Evolutionary conservation across 2,888 invertebrate species (phyloP), one percentile per base, ranked within the genome.

Genomic region (Lathronympha strigana): DNA sequence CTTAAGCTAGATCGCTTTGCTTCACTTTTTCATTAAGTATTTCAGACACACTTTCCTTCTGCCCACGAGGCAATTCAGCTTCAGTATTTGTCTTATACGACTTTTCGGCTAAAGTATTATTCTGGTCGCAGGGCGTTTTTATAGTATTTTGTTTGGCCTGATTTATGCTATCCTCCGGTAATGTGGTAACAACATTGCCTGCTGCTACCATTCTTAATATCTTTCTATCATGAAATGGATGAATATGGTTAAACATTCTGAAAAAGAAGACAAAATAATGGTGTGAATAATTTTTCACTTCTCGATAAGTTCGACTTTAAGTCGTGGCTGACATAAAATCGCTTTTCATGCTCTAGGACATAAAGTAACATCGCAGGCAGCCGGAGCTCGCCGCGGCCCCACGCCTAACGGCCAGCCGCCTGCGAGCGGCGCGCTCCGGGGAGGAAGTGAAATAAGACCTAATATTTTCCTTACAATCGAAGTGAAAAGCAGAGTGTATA

Each of bases 221-320:
- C 19, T 43, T 43, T 13, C 21, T 21, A 11, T 43, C 43, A 21
- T 43, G 43, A 5, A 15, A 43, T 21, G 43, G 11, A 21, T 43
- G 43, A 21, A 21, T 43, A 11, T 43, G 43, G 43, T 43, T 43
- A n/a, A 21, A 43, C 43, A 43, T 43, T 43, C 43, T 43, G 43
- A 4, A 43, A 43, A 43, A 4, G 4, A 1, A 13, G n/a, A 33
- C 13, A n/a, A 36, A 36, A 36, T n/a, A 36, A 4, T 8, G n/a
- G 33, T 36, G 33, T 11, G 5, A 4, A 36, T 0, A 36, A n/a
- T n/a, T 36, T n/a, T 36, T n/a, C n/a, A n/a, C n/a, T n/a, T n/a
- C n/a, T n/a, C n/a, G n/a, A n/a, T n/a, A n/a, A n/a, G n/a, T n/a
- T n/a, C n/a, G n/a, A n/a, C n/a, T n/a, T n/a, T n/a, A n/a, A n/a